Evolutionary conservation across 2,797 vertebrate genomes (phyloP).

Genomic region (Agapornis canus): DNA sequence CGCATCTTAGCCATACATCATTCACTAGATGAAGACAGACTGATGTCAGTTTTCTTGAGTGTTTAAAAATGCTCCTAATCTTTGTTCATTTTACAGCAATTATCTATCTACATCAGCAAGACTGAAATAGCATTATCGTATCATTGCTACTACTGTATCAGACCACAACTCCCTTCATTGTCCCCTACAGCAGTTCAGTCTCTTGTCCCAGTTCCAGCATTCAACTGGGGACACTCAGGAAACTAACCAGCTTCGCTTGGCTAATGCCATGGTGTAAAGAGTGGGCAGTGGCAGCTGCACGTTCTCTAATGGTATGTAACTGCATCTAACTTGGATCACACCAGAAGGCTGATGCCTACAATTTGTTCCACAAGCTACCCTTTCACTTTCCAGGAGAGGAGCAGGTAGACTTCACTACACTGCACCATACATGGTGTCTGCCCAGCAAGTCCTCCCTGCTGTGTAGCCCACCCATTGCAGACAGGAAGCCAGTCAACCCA

Average conservation of each 20-base stretch:
- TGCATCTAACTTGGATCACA: background rate
- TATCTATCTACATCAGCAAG: background rate
- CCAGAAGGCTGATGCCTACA: background rate
- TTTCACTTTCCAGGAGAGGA: background rate
- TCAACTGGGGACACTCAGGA: background rate
- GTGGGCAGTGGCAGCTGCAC: fast-evolving
- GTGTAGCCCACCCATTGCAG: background rate
- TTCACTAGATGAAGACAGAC: background rate
- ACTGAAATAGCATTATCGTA: background rate
- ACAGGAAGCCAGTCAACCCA: background rate
- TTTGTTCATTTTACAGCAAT: background rate
- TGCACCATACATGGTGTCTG: fast-evolving
- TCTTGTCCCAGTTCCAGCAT: background rate
- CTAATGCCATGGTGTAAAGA: background rate
- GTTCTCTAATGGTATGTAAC: fast-evolving
- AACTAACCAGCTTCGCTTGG: background rate
- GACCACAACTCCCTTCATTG: background rate
- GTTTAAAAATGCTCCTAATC: background rate
- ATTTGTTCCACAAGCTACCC: background rate
- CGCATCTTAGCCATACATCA: fast-evolving
- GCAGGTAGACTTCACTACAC: background rate
- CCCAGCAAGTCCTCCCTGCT: background rate
- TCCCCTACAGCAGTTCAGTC: fast-evolving
- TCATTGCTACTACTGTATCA: too few species aligned
- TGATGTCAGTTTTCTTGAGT: background rate